Base-by-base conservation (phyloP, 2,888 invertebrate genomes). In the Strigamia transsilvanica region DNA sequence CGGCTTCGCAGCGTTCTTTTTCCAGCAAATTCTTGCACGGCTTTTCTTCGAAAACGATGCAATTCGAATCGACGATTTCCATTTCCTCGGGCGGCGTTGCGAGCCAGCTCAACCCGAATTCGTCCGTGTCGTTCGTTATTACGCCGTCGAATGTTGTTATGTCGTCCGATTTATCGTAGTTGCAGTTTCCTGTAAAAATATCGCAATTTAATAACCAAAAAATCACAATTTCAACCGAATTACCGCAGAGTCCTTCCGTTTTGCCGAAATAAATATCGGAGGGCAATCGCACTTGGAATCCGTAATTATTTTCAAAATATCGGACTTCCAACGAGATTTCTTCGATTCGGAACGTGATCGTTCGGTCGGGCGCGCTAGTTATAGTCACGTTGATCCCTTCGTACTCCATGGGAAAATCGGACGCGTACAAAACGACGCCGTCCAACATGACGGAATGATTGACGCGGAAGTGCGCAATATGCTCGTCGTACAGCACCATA, bases 191-290 rank as follows among this genome's bases (percentile, higher is more conserved):
- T 89, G 82, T 9, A 32, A 61, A 61, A 27, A 27, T 27, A 27
- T 27, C 27, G 27, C 27, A 27, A 27, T 6, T 41, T 18, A 18
- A 13, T 41, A 27, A 7, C 1, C 12, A 34, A 38, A 23, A 23
- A 34, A 51, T 38, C n/a, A 32, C 18, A 13, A 61, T 2, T 23
- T 7, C 42, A 7, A 41, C 2, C 93, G n/a, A n/a, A 84, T 93
- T 91, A 80, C 95, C 95, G 87, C 95, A 96, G 1, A 96, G 89
- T 0, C 95, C 95, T 87, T 94, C 93, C 82, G 94, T 91, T 84
- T 91, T 91, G 83, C 92, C 92, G 56, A 90, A 91, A 87, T 93
- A 95, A 82, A 92, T 89, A 84, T 92, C 91, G 0, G 95, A 94
- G 0, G 95, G 94, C 1, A 94, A 90, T 82, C 91, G 91, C 6